Evolutionary conservation across 2,888 invertebrate species (phyloP), one percentile per base, ranked within the genome.

Genomic region (Habroteleia sp.): DNA sequence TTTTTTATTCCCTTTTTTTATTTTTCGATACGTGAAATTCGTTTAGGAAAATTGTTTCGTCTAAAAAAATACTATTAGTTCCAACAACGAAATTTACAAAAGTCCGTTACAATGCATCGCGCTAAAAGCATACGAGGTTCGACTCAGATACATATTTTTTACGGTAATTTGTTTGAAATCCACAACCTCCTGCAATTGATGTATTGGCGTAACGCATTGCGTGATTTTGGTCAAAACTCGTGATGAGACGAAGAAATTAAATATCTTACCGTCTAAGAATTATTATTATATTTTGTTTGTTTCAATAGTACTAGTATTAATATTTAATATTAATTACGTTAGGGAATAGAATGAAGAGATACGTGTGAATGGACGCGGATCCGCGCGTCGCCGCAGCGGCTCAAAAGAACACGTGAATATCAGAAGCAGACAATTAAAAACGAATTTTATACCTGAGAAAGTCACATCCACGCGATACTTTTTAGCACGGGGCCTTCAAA

Each of bases 41-140:
- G 75, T 77, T 74, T 81, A 79, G 77, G 79, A 79, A 82, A 80
- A 80, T 76, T 35, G 77, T 74, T 73, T 33, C 76, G 72, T 81
- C 52, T 74, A 74, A 84, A 81, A 83, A 83, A 82, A 84, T 84
- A 84, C 80, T 81, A 82, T 83, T 79, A 82, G 76, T 58, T 77
- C 76, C 68, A 62, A 80, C 68, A 81, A 81, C 76, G 65, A 77
- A 79, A 74, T 63, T 52, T 48, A 54, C 44, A 63, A 62, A 63
- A 41, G 13, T 54, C 31, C 60, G 10, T 48, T 50, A 41, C 44
- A 75, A 76, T 48, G 65, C 66, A 52, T 69, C 72, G 76, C 79
- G 77, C 77, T 74, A 79, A 46, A 68, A 78, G 68, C 54, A 52
- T 72, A 56, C 60, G 50, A 74, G 37, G 41, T 37, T 72, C 63